Evolutionary conservation across 1,140 invertebrate species (phyloP).

Genomic region (Reticulitermes speratus): DNA sequence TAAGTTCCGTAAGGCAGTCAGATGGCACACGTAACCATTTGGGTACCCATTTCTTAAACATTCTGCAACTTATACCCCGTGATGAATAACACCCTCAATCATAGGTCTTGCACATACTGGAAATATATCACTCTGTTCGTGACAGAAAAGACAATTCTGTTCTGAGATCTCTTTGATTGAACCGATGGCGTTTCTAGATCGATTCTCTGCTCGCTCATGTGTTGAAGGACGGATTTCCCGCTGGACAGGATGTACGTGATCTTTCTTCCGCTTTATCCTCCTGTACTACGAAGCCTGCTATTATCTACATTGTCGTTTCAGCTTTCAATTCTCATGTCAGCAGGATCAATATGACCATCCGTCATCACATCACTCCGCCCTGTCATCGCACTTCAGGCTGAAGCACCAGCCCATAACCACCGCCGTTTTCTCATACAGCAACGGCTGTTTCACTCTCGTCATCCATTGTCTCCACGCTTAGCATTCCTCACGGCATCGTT

Average conservation of each 20-base stretch:
- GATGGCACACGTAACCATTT: no score
- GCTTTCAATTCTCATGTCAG: constrained; percentile 6
- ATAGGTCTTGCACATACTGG: not conserved
- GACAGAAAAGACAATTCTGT: not conserved
- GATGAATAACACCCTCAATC: no score
- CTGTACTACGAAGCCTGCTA: no score
- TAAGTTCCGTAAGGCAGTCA: no score
- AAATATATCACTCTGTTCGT: not conserved
- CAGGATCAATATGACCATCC: not conserved
- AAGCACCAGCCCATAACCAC: not conserved
- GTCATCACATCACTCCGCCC: not conserved
- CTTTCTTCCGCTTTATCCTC: not conserved
- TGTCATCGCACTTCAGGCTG: not conserved
- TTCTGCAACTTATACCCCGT: no score
- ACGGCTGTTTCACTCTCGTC: no score
- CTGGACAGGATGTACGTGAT: not conserved
- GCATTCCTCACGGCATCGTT: no score
- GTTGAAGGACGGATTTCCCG: not conserved
- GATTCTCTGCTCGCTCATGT: not conserved
- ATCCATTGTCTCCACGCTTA: no score
- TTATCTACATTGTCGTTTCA: not conserved
- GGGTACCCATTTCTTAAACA: no score
- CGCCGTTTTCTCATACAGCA: no score
- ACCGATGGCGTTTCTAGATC: not conserved
- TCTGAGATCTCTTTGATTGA: not conserved